Conservation (phyloP, 1,140 invertebrate genomes). For the Himalopsyche phryganea region DNA sequence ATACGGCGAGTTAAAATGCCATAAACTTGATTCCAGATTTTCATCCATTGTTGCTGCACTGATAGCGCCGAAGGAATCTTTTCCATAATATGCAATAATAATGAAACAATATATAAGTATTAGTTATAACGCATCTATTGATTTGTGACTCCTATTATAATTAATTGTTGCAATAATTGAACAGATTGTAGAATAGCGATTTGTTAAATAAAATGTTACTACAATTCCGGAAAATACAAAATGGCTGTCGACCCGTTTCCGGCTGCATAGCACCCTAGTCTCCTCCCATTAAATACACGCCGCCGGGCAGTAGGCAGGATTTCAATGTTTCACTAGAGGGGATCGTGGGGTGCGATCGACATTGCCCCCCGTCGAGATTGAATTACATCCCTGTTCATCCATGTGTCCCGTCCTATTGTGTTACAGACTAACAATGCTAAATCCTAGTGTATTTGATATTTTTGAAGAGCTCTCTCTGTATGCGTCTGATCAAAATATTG, state of each 20-base stretch:
- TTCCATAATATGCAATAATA: too few species aligned
- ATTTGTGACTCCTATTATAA: too few species aligned
- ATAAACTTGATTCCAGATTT: too few species aligned
- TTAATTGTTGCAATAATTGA: too few species aligned
- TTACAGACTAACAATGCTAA: conserved; percentile 3
- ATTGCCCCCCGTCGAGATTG: conserved; percentile 11
- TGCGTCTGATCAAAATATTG: conserved; percentile 30
- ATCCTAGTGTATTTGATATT: conserved; percentile 9
- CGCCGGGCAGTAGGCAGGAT: conserved; percentile 1
- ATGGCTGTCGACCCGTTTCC: conserved; percentile 19
- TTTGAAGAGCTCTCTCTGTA: conserved; percentile 13
- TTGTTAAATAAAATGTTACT: too few species aligned
- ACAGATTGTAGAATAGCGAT: too few species aligned
- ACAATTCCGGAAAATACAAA: conserved; percentile 19
- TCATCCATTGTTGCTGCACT: too few species aligned
- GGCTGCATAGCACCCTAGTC: not conserved
- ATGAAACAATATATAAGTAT: too few species aligned
- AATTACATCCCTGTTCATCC: conserved; percentile 20
- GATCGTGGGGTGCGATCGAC: conserved; percentile 10
- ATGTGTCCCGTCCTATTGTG: conserved; percentile 11
- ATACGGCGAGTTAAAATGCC: too few species aligned
- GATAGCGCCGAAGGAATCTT: too few species aligned
- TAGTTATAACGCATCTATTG: too few species aligned
- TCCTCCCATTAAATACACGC: conserved; percentile 5
- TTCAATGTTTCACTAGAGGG: not conserved